Evolutionary conservation across 2,888 invertebrate genomes (phyloP), one percentile per base, ranked within the genome.

Genomic region (Pemphredon lugubris): DNA sequence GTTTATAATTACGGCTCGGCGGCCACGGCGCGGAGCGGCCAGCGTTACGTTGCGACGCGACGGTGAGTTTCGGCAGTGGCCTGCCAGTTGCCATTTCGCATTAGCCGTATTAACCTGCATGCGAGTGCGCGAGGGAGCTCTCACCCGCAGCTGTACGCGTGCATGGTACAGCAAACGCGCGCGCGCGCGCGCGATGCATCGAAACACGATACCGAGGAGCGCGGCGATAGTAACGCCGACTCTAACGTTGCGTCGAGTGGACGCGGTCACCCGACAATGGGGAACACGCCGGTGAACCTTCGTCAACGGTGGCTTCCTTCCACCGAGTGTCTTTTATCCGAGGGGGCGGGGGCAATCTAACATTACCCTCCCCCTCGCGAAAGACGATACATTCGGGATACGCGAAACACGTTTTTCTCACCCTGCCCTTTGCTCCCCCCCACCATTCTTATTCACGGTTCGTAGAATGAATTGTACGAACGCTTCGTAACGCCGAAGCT

Each of bases 11-110:
- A 77, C 64, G 26, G 21, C 54, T 2, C 58, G 48, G 18, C 42
- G 45, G 5, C 23, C 30, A 26, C 47, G 45, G 13, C 23, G 37
- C n/a, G n/a, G n/a, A n/a, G n/a, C n/a, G n/a, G n/a, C n/a, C n/a
- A n/a, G n/a, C n/a, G n/a, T n/a, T n/a, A n/a, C n/a, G n/a, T n/a
- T n/a, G n/a, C n/a, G n/a, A n/a, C n/a, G n/a, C n/a, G n/a, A n/a
- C n/a, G n/a, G n/a, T n/a, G 30, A 59, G 59, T 64, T 57, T 58
- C 65, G 61, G 40, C 37, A 16, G 14, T 40, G 21, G 32, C 13
- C 66, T 71, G 71, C 54, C 71, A 71, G 47, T 74, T 77, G 71
- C 77, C 74, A 59, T 59, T 63, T 71, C 77, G 63, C 67, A 74
- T 77, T 77, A 77, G 67, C 57, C 60, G 23, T 51, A 64, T 54